Evolutionary conservation across 2,113 vertebrate genomes (phyloP).

Genomic region (Ariopsis seemanni): DNA sequence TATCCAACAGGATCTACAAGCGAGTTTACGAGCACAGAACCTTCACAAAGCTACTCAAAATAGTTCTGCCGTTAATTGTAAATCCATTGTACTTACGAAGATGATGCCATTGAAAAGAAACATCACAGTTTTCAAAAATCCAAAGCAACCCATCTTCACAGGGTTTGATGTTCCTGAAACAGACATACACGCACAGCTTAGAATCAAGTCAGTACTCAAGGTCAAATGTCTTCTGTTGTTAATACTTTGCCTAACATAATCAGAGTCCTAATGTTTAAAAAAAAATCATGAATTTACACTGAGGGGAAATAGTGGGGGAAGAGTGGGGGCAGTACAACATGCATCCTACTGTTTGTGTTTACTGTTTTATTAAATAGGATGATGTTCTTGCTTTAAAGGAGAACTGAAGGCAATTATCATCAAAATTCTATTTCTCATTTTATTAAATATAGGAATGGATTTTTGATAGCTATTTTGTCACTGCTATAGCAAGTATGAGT

Average conservation of each 20-base stretch:
- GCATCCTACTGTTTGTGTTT: background rate
- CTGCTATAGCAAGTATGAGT: too few relatives aligned
- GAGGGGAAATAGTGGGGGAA: background rate
- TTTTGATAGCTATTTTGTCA: too few relatives aligned
- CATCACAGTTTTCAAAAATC: slow-evolving; percentile 78
- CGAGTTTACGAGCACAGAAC: background rate
- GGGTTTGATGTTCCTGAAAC: slow-evolving; percentile 48
- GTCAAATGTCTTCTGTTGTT: background rate
- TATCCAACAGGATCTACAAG: background rate
- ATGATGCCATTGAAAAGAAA: slow-evolving; percentile 78
- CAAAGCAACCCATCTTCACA: slow-evolving; percentile 72
- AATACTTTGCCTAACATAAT: background rate
- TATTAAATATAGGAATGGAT: too few relatives aligned
- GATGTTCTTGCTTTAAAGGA: background rate
- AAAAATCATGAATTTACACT: background rate
- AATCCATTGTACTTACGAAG: slow-evolving; percentile 73
- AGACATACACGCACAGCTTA: background rate
- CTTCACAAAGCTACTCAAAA: background rate
- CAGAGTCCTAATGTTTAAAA: background rate
- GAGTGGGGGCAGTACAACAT: background rate
- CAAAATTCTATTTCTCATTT: too few relatives aligned
- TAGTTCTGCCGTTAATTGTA: background rate
- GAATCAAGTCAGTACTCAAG: background rate
- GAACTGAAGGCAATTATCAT: too few relatives aligned
- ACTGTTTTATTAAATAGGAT: slow-evolving; percentile 1